These are phyloP conservation scores for Polia nebulosa DNA, from an alignment of 2,888 invertebrate genomes.

Conservation along the genomic window DNA sequence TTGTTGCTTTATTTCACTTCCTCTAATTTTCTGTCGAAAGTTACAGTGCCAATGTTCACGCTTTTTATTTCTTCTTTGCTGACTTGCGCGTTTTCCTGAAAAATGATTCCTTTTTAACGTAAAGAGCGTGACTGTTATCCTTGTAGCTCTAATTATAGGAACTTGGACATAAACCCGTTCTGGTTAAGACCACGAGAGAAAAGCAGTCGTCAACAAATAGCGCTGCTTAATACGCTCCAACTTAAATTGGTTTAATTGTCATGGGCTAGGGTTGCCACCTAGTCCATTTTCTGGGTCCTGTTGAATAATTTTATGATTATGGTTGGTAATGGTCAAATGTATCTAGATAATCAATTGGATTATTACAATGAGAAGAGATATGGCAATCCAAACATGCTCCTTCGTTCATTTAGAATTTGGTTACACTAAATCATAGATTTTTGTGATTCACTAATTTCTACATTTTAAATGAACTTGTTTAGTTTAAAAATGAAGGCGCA, in stretches of 20 bases:
- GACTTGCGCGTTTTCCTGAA: conserved; percentile 81
- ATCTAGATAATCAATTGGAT: conserved; percentile 18
- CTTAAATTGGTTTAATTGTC: conserved; percentile 55
- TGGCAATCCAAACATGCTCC: not conserved
- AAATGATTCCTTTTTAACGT: conserved; percentile 53
- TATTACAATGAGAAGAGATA: not conserved
- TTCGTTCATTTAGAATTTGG: conserved; percentile 3
- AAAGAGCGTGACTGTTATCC: conserved; percentile 19
- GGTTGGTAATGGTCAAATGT: not conserved
- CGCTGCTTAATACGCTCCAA: conserved; percentile 1
- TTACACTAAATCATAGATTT: not conserved
- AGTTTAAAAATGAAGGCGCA: conserved; percentile 14
- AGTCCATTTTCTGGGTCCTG: conserved; percentile 4
- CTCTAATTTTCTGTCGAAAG: conserved; percentile 86
- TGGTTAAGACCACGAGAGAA: conserved; percentile 4
- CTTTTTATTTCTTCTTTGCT: conserved; percentile 88
- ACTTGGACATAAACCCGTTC: conserved; percentile 10
- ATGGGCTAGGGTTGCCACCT: conserved; percentile 52
- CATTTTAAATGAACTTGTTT: not conserved
- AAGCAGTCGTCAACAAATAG: conserved; percentile 2
- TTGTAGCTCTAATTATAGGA: conserved; percentile 8
- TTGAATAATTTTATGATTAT: conserved; percentile 21
- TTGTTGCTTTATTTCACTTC: conserved; percentile 80
- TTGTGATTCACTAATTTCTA: not conserved
- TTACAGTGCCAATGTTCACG: conserved; percentile 87